Evolutionary conservation across 2,113 vertebrate species (phyloP).

Genomic region (Ctenodactylus gundi): DNA sequence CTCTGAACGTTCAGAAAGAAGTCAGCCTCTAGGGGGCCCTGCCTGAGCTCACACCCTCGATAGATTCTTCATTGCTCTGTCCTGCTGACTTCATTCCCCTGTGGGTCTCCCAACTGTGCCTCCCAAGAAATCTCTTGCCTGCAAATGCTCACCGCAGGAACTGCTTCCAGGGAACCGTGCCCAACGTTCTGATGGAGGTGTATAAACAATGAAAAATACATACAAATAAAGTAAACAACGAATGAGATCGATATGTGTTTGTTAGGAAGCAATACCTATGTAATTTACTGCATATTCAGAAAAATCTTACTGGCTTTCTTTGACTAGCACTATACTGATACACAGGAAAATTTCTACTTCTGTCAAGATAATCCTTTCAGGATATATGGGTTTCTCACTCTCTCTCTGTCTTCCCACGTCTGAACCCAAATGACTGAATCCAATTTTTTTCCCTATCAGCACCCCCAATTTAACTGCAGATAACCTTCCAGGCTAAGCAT

Average conservation of each 20-base stretch:
- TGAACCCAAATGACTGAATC: no score
- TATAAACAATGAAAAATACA: neutral
- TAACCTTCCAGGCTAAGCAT: no score
- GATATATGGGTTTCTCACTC: no score
- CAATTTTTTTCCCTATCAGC: no score
- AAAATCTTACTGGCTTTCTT: neutral
- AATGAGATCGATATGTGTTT: neutral
- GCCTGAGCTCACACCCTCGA: fast-evolving
- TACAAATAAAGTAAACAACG: neutral
- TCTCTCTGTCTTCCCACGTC: no score
- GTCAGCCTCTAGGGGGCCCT: fast-evolving
- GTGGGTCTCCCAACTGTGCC: neutral
- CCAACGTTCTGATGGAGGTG: neutral
- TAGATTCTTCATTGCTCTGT: neutral
- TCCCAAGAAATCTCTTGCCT: neutral
- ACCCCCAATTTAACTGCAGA: no score
- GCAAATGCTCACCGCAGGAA: neutral
- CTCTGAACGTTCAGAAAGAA: neutral
- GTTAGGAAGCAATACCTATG: neutral
- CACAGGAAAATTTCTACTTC: no score
- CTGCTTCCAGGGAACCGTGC: neutral
- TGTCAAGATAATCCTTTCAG: no score
- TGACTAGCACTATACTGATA: neutral
- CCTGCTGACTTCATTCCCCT: neutral
- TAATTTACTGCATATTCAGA: neutral